Evolutionary conservation across 2,888 invertebrate species (phyloP).

Genomic region (Tipula unca): DNA sequence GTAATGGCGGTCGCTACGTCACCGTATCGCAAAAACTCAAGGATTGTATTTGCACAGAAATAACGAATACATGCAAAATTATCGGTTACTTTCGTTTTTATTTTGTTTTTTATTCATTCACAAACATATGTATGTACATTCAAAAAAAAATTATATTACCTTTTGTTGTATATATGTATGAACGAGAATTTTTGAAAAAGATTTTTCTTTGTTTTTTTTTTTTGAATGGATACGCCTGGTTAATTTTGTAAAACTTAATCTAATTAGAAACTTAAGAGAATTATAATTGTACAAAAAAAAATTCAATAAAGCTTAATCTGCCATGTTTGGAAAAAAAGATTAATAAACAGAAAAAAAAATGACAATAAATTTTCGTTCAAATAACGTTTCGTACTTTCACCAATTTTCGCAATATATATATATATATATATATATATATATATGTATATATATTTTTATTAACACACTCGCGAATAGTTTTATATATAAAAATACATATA

Average conservation of each 20-base stretch:
- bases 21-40: conserved; percentile 36
- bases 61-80: conserved; percentile 22
- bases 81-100: conserved; percentile 16
- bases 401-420: neutral
- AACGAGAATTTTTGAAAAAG: neutral
- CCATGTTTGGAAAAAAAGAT: neutral
- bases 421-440: too few relatives aligned
- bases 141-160: neutral
- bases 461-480: neutral
- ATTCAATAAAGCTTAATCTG: neutral
- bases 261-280: neutral
- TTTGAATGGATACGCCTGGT: conserved; percentile 1
- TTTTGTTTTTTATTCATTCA: neutral
- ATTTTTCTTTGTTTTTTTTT: neutral
- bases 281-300: neutral
- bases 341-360: neutral
- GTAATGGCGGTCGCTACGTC: conserved; percentile 43
- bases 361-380: conserved; percentile 9
- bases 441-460: too few relatives aligned
- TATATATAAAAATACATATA: neutral
- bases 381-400: conserved; percentile 17
- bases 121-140: neutral
- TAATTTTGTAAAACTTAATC: neutral
- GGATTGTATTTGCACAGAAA: conserved; percentile 21
- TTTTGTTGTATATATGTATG: neutral